Evolutionary conservation across 2,888 invertebrate genomes (phyloP).

Genomic region (Onchidella celtica): DNA sequence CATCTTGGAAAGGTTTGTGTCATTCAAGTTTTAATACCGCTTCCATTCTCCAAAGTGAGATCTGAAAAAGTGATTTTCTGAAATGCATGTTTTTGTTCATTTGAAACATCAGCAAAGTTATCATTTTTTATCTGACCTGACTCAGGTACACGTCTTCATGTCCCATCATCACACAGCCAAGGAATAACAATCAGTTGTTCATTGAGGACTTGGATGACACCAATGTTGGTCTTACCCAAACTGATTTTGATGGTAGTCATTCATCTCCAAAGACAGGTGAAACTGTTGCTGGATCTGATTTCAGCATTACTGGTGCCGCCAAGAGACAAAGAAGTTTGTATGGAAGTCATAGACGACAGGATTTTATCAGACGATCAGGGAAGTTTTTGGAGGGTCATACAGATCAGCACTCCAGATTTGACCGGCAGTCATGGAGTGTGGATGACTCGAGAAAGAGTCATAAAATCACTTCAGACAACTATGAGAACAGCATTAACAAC

Average conservation of each 20-base stretch:
- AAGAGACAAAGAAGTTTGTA: conserved; percentile 50
- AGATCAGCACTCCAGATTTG: neutral
- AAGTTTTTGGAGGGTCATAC: neutral
- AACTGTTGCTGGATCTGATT: neutral
- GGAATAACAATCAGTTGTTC: neutral
- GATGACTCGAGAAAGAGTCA: too few species aligned
- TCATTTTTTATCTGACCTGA: too few species aligned
- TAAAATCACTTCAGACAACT: neutral
- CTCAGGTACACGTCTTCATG: conserved; percentile 32
- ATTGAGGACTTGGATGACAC: neutral
- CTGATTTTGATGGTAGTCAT: neutral
- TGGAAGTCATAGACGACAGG: conserved; percentile 50
- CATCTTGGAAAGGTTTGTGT: too few species aligned
- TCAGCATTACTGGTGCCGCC: conserved; percentile 6
- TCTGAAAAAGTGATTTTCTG: too few species aligned
- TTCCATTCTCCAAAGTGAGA: too few species aligned
- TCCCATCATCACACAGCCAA: neutral
- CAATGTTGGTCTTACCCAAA: neutral
- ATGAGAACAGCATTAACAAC: neutral
- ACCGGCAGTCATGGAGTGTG: too few species aligned
- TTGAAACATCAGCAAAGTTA: too few species aligned
- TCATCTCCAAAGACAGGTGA: neutral
- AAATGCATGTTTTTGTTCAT: neutral
- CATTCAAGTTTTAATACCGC: too few species aligned
- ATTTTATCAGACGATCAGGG: conserved; percentile 53